Evolutionary conservation across 2,113 vertebrate genomes (phyloP), one percentile per base, ranked within the genome.

Genomic region (Mugil cephalus): DNA sequence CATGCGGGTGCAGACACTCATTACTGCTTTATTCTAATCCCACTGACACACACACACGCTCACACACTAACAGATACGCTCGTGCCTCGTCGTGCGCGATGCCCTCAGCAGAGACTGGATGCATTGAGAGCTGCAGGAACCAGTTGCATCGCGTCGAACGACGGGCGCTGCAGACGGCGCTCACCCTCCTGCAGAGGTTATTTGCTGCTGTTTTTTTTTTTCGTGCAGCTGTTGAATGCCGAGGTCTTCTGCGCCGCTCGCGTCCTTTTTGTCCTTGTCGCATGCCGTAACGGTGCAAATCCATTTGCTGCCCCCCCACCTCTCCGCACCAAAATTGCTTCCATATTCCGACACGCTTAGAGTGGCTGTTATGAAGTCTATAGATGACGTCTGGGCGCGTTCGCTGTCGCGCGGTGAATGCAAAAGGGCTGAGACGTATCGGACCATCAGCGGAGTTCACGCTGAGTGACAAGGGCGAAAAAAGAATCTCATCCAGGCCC

Each of bases 201-300:
- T 59, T 47, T 30, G 18, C 46, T 54, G 36, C 45, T 66, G 50
- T 40, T 40, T 69, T 38, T n/a, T n/a, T n/a, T n/a, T n/a, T n/a
- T n/a, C 77, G 52, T 47, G 10, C 53, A 67, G 77, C 67, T 79
- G 64, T 63, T 77, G 36, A 54, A 43, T 60, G 18, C 30, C 2
- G n/a, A 24, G 1, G 8, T 24, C 3, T 62, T 66, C 38, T 10
- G 13, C 36, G 21, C 35, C 0, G 8, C 53, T 60, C 13, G 5
- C 19, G 82, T 76, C 77, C 70, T 76, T 34, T 80, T 67, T 77
- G 73, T 79, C 77, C 84, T 85, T 76, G 84, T 35, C 1, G 0
- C 53, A 0, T 45, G 58, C 48, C 6, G 24, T 24, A 69, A 38
- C 14, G 0, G 15, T 18, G 43, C 46, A 38, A 69, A 19, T 34